phyloP scores from a whole-genome alignment of 2,113 vertebrate species.

The Campylomormyrus tamandua region DNA sequence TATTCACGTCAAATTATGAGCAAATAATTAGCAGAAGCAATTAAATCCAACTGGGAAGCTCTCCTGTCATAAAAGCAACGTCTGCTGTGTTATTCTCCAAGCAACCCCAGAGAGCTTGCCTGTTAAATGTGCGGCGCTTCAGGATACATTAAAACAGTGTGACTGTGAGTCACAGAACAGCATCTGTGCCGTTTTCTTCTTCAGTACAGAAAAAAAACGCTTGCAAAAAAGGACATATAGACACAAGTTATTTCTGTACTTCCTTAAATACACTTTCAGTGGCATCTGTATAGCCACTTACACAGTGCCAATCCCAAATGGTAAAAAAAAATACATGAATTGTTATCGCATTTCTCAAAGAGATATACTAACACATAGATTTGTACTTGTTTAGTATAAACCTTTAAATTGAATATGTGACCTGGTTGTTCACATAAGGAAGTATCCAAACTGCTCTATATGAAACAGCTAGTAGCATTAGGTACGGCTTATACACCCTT shows the following conservation, averaged over 20 bases:
- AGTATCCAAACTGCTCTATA: neutral
- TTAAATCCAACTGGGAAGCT: conserved; percentile 11
- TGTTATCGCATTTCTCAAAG: neutral
- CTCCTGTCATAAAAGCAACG: neutral
- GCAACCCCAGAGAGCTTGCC: neutral
- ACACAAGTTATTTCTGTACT: neutral
- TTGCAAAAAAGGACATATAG: neutral
- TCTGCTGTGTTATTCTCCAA: neutral
- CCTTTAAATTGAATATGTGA: neutral
- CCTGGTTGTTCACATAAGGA: neutral
- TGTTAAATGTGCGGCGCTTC: neutral
- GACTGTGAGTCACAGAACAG: neutral
- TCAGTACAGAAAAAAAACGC: neutral
- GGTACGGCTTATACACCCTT: neutral
- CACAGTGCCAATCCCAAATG: neutral
- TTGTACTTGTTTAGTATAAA: neutral
- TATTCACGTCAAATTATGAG: neutral
- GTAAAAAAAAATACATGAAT: neutral
- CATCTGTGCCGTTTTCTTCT: neutral
- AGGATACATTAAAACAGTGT: conserved; percentile 9
- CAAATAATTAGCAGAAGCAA: conserved; percentile 1
- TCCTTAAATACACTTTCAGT: neutral
- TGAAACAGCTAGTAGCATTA: neutral
- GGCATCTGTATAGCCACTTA: neutral
- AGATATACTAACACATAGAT: neutral